Base-by-base conservation (phyloP, 2,888 invertebrate species). In the Polydrusus tereticollis region DNA sequence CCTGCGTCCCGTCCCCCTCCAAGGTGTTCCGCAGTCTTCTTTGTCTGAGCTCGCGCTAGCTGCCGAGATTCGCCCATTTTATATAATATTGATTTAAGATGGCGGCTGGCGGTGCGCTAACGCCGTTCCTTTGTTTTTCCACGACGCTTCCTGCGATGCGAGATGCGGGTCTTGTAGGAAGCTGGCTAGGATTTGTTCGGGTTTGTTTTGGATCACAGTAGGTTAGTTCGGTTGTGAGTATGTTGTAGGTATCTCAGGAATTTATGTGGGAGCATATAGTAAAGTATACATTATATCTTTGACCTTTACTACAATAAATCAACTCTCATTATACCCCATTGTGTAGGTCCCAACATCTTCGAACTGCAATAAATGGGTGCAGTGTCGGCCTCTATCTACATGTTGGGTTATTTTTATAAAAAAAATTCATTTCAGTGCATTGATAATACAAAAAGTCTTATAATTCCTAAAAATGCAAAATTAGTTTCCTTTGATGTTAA, bases 71-170 rank as follows among this genome's bases (percentile, higher is more conserved):
- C 85, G 83, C 84, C 83, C 84, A 84, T 85, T 85, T 85, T 85
- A 85, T 85, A 85, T 85, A 81, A 85, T 85, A 85, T 85, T 85
- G 85, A 85, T 85, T 85, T 85, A 84, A 85, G 85, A 85, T 84
- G 85, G 84, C 83, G 82, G 79, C 79, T 74, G 77, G 79, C 78
- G 74, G 78, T 71, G 74, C 74, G 70, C 74, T 74, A 74, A 71
- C 73, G 74, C 77, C 77, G 76, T 77, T 75, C 76, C 65, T 73
- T 73, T 75, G 76, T 79, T 79, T 78, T 78, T 79, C 69, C 74
- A 71, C 60, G 63, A 70, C 69, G 69, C 62, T 66, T 70, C 69
- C 69, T 75, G 63, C 57, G 70, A 70, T 58, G 58, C 70, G 47
- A 70, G 70, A 70, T 70, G 70, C 70, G 71, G 66, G 71, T 70